Percentiles rank a stretch among this genome's conserved stretches.
Evolutionary conservation across 2,888 invertebrate genomes (phyloP).

Genomic region (Lottia gigantea): DNA sequence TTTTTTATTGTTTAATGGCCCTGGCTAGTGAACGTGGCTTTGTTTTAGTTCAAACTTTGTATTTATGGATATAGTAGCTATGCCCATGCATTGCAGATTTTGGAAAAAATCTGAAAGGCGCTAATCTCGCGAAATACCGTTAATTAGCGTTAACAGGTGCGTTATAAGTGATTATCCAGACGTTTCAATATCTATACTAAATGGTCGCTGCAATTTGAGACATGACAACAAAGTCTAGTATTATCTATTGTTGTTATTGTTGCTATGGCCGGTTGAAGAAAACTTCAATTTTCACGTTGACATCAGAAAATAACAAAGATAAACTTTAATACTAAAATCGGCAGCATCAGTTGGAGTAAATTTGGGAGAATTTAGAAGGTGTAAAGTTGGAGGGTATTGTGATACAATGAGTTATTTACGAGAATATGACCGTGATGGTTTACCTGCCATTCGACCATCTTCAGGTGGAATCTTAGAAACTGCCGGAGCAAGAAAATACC

Average conservation of each 20-base stretch:
- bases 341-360: neutral
- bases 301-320: conserved; percentile 7
- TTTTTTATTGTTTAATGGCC: too few species aligned
- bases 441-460: conserved; percentile 8
- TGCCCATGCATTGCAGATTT: too few species aligned
- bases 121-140: too few species aligned
- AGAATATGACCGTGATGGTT: conserved; percentile 1
- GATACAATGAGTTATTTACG: neutral
- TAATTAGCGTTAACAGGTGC: too few species aligned
- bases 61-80: too few species aligned
- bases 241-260: conserved; percentile 3
- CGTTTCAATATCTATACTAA: too few species aligned
- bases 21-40: too few species aligned
- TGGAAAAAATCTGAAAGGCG: too few species aligned
- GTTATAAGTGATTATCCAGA: too few species aligned
- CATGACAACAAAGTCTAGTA: neutral
- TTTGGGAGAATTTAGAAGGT: too few species aligned
- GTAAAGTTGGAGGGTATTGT: too few species aligned
- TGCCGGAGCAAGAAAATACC: conserved; percentile 30
- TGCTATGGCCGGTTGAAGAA: conserved; percentile 1
- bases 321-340: neutral
- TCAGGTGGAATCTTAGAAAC: conserved; percentile 24
- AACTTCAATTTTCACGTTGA: neutral
- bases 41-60: too few species aligned
- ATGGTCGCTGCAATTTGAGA: neutral